phyloP scores from a whole-genome alignment of 2,888 invertebrate genomes.

The Synergus gifuensis region DNA sequence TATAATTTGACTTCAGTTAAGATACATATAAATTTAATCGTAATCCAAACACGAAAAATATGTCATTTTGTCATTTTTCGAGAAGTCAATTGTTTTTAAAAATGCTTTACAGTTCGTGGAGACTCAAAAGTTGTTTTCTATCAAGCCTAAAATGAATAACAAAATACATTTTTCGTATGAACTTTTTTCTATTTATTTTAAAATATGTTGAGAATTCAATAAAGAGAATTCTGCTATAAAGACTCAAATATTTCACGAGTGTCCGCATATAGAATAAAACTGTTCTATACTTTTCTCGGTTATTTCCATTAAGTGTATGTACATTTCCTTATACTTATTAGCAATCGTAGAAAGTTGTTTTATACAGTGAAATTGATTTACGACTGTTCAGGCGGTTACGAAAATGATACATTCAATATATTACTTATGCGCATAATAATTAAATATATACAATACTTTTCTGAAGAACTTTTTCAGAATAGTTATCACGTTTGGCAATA shows the following conservation, averaged over 20 bases:
- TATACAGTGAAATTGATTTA: neutral
- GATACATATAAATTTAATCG: neutral
- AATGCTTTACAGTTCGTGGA: neutral
- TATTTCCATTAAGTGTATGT: constrained; percentile 5
- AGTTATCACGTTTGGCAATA: constrained; percentile 38
- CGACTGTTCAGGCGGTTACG: neutral
- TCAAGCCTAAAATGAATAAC: neutral
- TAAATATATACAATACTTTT: constrained; percentile 38
- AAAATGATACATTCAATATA: neutral
- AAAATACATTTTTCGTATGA: neutral
- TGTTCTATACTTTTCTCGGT: neutral
- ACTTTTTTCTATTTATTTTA: neutral
- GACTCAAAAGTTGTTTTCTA: neutral
- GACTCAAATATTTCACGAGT: neutral
- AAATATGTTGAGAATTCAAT: neutral
- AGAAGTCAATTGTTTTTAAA: neutral
- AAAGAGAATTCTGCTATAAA: neutral
- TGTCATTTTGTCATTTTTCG: neutral
- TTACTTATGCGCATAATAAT: constrained; percentile 20
- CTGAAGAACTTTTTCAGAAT: constrained; percentile 36
- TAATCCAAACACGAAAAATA: neutral
- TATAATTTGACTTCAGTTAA: neutral
- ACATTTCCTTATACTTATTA: constrained; percentile 35
- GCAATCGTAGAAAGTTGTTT: neutral
- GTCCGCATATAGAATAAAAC: neutral